Percentiles rank a stretch among this genome's conserved stretches.
Conservation (phyloP, 1,140 invertebrate species). For the Artemia franciscana region DNA sequence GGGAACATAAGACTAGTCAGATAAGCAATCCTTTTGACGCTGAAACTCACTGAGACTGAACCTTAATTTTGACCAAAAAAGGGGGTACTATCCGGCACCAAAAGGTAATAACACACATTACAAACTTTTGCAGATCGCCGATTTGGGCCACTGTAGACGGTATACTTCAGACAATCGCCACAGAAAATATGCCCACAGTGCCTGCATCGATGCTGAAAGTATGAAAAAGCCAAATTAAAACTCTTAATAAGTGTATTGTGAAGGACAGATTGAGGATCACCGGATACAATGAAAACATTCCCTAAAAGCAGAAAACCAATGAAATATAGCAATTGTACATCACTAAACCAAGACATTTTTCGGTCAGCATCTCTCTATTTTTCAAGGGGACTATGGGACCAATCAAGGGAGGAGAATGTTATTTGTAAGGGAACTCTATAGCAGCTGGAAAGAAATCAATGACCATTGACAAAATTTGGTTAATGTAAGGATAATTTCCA, state of each 20-base stretch:
- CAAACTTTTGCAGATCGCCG: constrained; percentile 67
- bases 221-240: constrained; percentile 7
- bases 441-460: too few relatives aligned
- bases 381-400: too few relatives aligned
- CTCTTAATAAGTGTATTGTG: not conserved
- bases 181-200: constrained; percentile 94
- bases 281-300: not conserved
- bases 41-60: not conserved
- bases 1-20: too few relatives aligned
- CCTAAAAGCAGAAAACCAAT: not conserved
- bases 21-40: too few relatives aligned
- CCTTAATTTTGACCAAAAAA: constrained; percentile 44
- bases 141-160: constrained; percentile 63
- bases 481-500: too few relatives aligned
- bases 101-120: constrained; percentile 85
- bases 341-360: too few relatives aligned
- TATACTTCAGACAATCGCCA: constrained; percentile 49
- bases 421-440: too few relatives aligned
- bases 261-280: not conserved
- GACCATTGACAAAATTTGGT: too few relatives aligned
- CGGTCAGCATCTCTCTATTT: too few relatives aligned
- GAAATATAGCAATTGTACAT: not conserved
- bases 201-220: constrained; percentile 55
- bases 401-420: too few relatives aligned
- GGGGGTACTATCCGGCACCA: constrained; percentile 74